A percentile compares a stretch with the other conserved stretches of the same genome.
Conservation (phyloP, 2,113 vertebrate species). For the Sitta europaea region DNA sequence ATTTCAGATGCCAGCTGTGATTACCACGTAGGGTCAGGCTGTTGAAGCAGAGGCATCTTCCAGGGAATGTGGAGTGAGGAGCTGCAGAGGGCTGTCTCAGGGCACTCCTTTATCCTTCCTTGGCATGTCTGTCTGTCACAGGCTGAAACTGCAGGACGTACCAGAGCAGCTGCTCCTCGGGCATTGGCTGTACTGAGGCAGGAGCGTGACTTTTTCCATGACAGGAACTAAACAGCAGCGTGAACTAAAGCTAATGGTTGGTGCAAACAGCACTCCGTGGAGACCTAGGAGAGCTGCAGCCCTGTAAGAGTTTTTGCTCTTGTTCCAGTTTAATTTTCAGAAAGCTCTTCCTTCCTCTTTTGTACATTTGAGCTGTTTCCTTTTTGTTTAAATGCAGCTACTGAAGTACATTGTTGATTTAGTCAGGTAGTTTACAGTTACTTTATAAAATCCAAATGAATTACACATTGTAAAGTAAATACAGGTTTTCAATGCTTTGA, state of each 20-base stretch:
- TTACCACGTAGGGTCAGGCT: fast-evolving
- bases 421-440: not conserved
- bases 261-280: not conserved
- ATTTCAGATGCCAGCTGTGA: not conserved
- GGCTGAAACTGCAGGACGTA: not conserved
- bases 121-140: not conserved
- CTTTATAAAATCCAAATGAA: not conserved
- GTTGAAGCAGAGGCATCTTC: not conserved
- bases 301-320: not conserved
- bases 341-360: not conserved
- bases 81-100: not conserved
- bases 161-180: not conserved
- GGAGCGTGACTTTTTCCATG: fast-evolving
- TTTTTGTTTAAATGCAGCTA: not conserved
- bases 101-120: not conserved
- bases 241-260: not conserved
- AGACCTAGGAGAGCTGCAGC: not conserved
- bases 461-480: not conserved
- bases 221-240: not conserved
- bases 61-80: not conserved
- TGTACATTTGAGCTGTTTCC: not conserved
- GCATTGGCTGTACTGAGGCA: not conserved
- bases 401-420: not conserved
- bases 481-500: not conserved
- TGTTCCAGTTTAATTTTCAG: not conserved